Percentiles rank a stretch among this genome's conserved stretches.
These are phyloP conservation scores for Polypedilum vanderplanki DNA, from an alignment of 1,140 invertebrate genomes.

Conservation along the genomic window DNA sequence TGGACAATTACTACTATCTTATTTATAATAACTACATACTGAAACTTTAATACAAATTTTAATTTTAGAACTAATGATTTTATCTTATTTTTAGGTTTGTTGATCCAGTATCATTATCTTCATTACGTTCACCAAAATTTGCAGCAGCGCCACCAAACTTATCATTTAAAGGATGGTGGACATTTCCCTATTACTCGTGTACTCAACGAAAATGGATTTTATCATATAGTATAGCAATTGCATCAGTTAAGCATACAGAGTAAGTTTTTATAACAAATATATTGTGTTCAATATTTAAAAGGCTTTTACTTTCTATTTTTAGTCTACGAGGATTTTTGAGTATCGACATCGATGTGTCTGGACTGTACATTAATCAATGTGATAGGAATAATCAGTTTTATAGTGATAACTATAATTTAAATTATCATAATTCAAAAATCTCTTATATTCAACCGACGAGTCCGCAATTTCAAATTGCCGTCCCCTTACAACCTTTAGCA, in stretches of 20 bases:
- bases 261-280: too few species aligned
- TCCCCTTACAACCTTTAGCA: background rate
- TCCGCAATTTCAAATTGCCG: slow-evolving; percentile 9
- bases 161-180: slow-evolving; percentile 69
- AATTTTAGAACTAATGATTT: too few species aligned
- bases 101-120: slow-evolving; percentile 43
- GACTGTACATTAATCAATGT: slow-evolving; percentile 80
- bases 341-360: slow-evolving; percentile 75
- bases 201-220: slow-evolving; percentile 62
- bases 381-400: slow-evolving; percentile 45
- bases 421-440: slow-evolving; percentile 27
- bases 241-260: slow-evolving; percentile 54
- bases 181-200: slow-evolving; percentile 71
- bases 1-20: too few species aligned
- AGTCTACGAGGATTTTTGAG: slow-evolving; percentile 69
- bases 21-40: too few species aligned
- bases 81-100: slow-evolving; percentile 45
- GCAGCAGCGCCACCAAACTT: slow-evolving; percentile 57
- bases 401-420: slow-evolving; percentile 30
- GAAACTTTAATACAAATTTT: too few species aligned
- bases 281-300: too few species aligned
- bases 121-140: slow-evolving; percentile 61
- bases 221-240: slow-evolving; percentile 67
- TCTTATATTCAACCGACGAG: slow-evolving; percentile 32
- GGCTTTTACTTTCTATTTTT: too few species aligned